Evolutionary conservation across 2,888 invertebrate species (phyloP), one percentile per base, ranked within the genome.

Genomic region (Euproctis similis): DNA sequence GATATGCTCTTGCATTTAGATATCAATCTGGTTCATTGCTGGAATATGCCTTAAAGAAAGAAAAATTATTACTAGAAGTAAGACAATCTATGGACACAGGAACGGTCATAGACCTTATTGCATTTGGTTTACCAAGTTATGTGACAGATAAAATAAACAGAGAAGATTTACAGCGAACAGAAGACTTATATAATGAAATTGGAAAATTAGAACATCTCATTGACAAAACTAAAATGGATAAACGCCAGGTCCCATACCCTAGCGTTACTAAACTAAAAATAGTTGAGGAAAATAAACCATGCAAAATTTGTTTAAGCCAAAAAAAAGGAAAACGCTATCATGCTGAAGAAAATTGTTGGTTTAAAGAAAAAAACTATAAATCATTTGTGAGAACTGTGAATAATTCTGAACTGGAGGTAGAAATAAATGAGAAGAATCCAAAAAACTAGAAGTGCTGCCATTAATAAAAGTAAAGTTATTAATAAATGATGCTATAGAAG

Each of bases 1-100:
- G 34, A 26, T 46, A 46, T 36, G 46, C 45, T 19, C 11, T 44
- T 7, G 4, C n/a, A 6, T 46, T 41, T 41, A 49, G 41, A 34
- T 49, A 44, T 20, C 18, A 13, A 19, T n/a, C n/a, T n/a, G 12
- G 27, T n/a, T 12, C 12, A 1, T 19, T 26, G n/a, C 25, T 26
- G 9, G 25, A 26, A 6, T 26, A 26, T 17, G 18, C 17, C 4
- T 4, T 26, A 8, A 16, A 25, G 16, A 26, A 24, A 17, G 12
- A 17, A 18, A 26, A 26, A 18, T 17, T 26, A 6, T 19, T 26
- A 12, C 12, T 26, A 4, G 19, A 19, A n/a, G 12, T 26, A 1
- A 22, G 26, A 22, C 11, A 26, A 7, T 8, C 13, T 2, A 26
- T 26, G 2, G 11, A 21, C 12, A 23, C 18, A 10, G 23, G 26